These are phyloP conservation scores for Empidonax alnorum DNA, from an alignment of 2,113 vertebrate species.

Conservation along the genomic window DNA sequence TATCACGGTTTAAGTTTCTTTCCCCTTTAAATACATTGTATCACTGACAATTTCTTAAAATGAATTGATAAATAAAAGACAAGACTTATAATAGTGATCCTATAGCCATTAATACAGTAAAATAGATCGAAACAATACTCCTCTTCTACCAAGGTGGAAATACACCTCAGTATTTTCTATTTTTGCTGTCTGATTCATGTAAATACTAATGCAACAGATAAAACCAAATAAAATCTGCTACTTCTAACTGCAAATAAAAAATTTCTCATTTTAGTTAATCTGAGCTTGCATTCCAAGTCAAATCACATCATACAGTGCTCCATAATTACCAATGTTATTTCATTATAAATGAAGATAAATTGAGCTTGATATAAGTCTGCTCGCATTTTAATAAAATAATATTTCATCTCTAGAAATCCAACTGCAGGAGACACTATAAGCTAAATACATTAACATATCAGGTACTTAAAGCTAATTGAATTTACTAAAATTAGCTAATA, in stretches of 20 bases:
- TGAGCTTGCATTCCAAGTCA: slow-evolving; percentile 16
- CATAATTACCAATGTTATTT: background rate
- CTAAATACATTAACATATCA: background rate
- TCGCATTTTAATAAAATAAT: background rate
- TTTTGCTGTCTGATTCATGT: background rate
- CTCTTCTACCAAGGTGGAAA: background rate
- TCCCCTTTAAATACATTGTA: background rate
- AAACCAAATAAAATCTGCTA: background rate
- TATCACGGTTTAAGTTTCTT: background rate
- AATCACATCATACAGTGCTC: background rate
- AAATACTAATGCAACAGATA: background rate
- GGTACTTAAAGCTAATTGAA: background rate
- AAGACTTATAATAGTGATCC: background rate
- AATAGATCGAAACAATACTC: background rate
- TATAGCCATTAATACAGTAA: background rate
- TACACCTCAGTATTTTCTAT: background rate
- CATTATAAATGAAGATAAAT: background rate
- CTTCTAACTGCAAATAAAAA: background rate
- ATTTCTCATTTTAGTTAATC: background rate
- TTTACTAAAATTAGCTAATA: slow-evolving; percentile 42
- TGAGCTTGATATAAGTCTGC: background rate
- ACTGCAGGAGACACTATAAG: background rate
- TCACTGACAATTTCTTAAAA: background rate
- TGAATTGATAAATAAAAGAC: background rate
- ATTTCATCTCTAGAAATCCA: background rate